Evolutionary conservation across 2,797 vertebrate genomes (phyloP), one percentile per base, ranked within the genome.

Genomic region (Dermochelys coriacea): DNA sequence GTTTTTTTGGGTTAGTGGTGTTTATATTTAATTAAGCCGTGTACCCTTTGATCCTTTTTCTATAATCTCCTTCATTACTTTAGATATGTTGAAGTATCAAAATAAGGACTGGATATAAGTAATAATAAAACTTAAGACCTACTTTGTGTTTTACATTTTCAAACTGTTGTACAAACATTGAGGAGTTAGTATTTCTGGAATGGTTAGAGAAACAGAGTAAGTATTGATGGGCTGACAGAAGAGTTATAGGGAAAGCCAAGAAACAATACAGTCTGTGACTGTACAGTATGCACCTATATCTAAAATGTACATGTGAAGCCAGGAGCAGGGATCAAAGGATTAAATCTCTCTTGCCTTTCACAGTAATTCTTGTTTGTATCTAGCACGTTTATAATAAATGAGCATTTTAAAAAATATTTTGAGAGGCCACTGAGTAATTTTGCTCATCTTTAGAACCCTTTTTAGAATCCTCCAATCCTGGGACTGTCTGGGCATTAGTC

Each of bases 1-100:
- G 50, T 90, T 91, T 54, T 64, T 91, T 85, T 79, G 55, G 8
- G 86, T 86, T 88, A 59, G 64, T 82, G 83, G 15, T 14, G 3
- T 29, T 94, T 86, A 54, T n/a, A 71, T 11, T 77, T 89, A 75
- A 88, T 89, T 93, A 64, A 94, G 95, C 79, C 1, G 18, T 88
- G 92, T 96, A 74, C 12, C 91, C 31, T 79, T 80, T 37, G 55
- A 3, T 49, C 82, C 51, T 87, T 90, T 79, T 37, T 51, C 6
- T 31, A 16, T 49, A 49, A 74, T 77, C 27, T 77, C 74, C 25
- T 75, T 90, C 5, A 6, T 84, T 50, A 8, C 10, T 47, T 80
- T 80, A 55, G 84, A 80, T 68, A 29, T 8, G 81, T 31, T 49
- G 25, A 78, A 59, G 87, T 16, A 5, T 25, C 82, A 77, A 51